A percentile compares a stretch with the other conserved stretches of the same genome.
phyloP scores from a whole-genome alignment of 2,797 vertebrate species.

The Helostoma temminkii region DNA sequence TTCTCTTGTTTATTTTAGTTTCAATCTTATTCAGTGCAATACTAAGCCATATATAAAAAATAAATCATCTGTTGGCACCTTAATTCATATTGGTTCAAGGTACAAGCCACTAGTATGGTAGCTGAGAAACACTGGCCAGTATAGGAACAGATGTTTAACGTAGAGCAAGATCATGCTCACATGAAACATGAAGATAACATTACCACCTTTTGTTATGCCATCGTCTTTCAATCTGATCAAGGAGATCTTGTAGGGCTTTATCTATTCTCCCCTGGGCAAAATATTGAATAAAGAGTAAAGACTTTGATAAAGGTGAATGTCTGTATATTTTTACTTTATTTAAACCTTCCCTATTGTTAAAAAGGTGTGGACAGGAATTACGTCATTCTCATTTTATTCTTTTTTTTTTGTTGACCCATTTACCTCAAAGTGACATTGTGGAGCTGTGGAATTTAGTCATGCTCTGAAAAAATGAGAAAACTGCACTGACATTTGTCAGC shows the following conservation, averaged over 20 bases:
- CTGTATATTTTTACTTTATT: slow-evolving; percentile 38
- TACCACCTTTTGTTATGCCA: slow-evolving; percentile 78
- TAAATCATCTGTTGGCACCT: slow-evolving; percentile 14
- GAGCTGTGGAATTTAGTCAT: too few relatives aligned
- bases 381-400: slow-evolving; percentile 44
- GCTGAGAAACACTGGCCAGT: slow-evolving; percentile 48
- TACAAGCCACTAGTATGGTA: slow-evolving; percentile 14
- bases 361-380: slow-evolving; percentile 32
- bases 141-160: slow-evolving; percentile 76
- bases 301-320: slow-evolving; percentile 65
- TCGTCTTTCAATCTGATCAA: slow-evolving; percentile 77
- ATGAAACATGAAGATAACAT: slow-evolving; percentile 75
- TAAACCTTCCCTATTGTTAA: slow-evolving; percentile 38
- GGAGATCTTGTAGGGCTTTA: slow-evolving; percentile 55
- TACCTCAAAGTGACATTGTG: slow-evolving; percentile 40
- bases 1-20: slow-evolving; percentile 11
- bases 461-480: slow-evolving; percentile 38
- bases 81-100: slow-evolving; percentile 35
- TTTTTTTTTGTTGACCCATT: slow-evolving; percentile 44
- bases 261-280: slow-evolving; percentile 66
- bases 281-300: slow-evolving; percentile 48
- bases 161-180: slow-evolving; percentile 61
- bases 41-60: slow-evolving; percentile 2
- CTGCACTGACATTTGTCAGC: slow-evolving; percentile 16
- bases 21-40: slow-evolving; percentile 15